These are phyloP conservation scores for Yoshiicerus persimilis DNA, from an alignment of 1,140 invertebrate species.

Conservation along the genomic window DNA sequence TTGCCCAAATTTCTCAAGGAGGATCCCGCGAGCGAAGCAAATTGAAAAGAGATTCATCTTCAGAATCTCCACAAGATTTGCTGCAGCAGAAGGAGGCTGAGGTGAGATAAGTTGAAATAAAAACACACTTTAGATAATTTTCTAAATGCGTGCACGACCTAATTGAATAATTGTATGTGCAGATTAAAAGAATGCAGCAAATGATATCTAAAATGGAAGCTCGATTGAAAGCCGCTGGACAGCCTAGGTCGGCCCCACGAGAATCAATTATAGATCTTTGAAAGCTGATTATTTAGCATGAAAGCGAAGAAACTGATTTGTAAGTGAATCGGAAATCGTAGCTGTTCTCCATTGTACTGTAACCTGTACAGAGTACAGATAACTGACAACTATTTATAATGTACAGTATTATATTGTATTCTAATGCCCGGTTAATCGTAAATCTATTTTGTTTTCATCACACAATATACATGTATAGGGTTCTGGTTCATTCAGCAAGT, in stretches of 20 bases:
- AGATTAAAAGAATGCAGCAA: slow-evolving; percentile 93
- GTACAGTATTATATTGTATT: not conserved
- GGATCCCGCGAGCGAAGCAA: slow-evolving; percentile 79
- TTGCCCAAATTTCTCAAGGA: slow-evolving; percentile 85
- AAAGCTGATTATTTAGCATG: not conserved
- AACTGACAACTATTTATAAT: not conserved
- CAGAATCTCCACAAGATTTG: slow-evolving; percentile 74
- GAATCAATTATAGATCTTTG: slow-evolving; percentile 41
- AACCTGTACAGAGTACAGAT: not conserved
- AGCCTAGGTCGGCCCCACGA: slow-evolving; percentile 53
- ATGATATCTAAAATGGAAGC: slow-evolving; percentile 96
- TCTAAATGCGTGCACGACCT: no score
- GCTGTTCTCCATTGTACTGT: not conserved
- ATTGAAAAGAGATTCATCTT: slow-evolving; percentile 78
- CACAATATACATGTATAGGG: no score
- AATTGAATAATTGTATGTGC: slow-evolving; percentile 52
- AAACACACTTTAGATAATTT: not conserved
- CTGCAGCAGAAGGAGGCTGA: slow-evolving; percentile 91
- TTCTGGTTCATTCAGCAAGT: no score
- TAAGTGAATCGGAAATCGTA: not conserved
- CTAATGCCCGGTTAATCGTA: no score
- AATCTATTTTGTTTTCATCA: no score
- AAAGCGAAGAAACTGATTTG: not conserved
- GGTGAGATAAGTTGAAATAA: slow-evolving; percentile 58
- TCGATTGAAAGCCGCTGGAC: slow-evolving; percentile 79